Evolutionary conservation across 2,113 vertebrate genomes (phyloP), one percentile per base, ranked within the genome.

Genomic region (Odontesthes bonariensis): DNA sequence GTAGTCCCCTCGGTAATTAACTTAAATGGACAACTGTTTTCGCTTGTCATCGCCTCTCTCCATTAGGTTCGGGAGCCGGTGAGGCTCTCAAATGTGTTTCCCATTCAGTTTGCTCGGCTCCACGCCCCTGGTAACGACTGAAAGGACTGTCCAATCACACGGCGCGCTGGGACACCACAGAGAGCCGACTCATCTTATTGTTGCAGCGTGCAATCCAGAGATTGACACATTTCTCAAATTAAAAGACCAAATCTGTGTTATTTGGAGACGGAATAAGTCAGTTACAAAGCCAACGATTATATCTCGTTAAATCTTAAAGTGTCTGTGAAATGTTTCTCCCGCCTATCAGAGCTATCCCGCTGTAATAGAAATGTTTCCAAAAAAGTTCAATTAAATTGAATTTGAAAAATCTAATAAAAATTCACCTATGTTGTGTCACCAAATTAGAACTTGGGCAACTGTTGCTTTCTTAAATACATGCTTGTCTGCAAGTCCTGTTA

Each of bases 81-180:
- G 77, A 79, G 60, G 27, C 46, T 8, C 75, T 58, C 60, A 54
- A 87, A 81, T 82, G 81, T 81, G 86, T 81, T 87, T 79, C 86
- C 72, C 90, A 90, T 84, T 87, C 83, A 85, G 64, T 56, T 32
- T 56, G 73, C 73, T 54, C 19, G 75, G 87, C 22, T 89, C 90
- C 89, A 93, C 92, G 92, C 92, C 92, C 92, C 89, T 92, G 74
- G 84, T 81, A 87, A 73, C 80, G 83, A 73, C 75, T 14, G 58
- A 63, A 54, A 59, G 63, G 32, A n/a, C 49, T 77, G 77, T 63
- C 92, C 92, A 91, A 91, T 93, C 83, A 90, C 73, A 63, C n/a
- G 9, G 32, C 65, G n/a, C 65, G 67, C 57, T n/a, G 65, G 49
- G 65, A 69, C 74, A 13, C 40, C 49, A 33, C 56, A 38, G 73